Base-by-base conservation (phyloP, 2,888 invertebrate species). In the Odontocerum albicorne region DNA sequence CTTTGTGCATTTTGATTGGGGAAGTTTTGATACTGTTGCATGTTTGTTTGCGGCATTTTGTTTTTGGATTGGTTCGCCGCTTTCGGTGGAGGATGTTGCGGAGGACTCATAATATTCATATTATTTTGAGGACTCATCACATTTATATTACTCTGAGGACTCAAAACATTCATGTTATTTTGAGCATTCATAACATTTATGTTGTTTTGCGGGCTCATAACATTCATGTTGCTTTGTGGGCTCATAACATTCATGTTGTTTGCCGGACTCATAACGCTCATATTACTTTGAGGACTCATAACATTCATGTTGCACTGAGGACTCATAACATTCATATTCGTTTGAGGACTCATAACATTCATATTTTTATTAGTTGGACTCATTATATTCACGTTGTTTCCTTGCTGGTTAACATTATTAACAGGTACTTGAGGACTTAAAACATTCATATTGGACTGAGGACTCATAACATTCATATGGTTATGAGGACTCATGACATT, bases 401-500 rank as follows among this genome's bases (percentile, higher is more conserved):
- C 69, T 13, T 74, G 73, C 2, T 55, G 47, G 20, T 42, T 55
- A 45, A 52, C 39, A 12, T 49, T 21, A 27, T 45, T 49, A n/a
- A 8, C 6, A 4, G 21, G 16, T 22, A 39, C 38, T n/a, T 21
- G 22, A 8, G 63, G 63, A 27, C 40, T 43, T 40, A 45, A 57
- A 22, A 53, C 43, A 32, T 36, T 72, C 0, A 71, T 65, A 67
- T 75, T 77, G 66, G 75, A 77, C 65, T 73, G 77, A 17, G 74
- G 63, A 27, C 40, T 43, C 44, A 45, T 59, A 22, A 53, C 43
- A 32, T 36, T 72, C 0, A 71, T 65, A 67, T 75, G 77, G 66
- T 75, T 77, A 65, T 73, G 77, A 17, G 74, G 74, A 61, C 77
- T 77, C 76, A 77, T 76, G 66, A 73, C 71, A 54, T 76, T 73